Percentiles rank a stretch among this genome's conserved stretches.
Evolutionary conservation across 1,140 invertebrate species (phyloP).

Genomic region (Procambarus virginalis): DNA sequence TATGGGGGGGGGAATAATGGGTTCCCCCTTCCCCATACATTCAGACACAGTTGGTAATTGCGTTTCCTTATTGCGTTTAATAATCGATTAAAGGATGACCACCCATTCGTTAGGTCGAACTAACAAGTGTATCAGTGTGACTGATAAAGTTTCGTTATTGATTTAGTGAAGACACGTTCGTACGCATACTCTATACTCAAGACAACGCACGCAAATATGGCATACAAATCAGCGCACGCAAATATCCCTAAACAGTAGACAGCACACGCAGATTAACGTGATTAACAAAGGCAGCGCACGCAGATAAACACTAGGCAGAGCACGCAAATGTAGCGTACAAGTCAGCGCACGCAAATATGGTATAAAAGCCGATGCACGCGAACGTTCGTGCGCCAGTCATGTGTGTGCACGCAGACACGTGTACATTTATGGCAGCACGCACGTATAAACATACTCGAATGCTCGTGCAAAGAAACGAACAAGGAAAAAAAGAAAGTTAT

Average conservation of each 20-base stretch:
- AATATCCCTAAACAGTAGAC: too few species aligned
- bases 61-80: not conserved
- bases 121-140: not conserved
- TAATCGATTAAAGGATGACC: not conserved
- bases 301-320: too few species aligned
- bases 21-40: too few species aligned
- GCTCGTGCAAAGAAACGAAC: not conserved
- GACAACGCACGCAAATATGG: not conserved
- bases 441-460: not conserved
- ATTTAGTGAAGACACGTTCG: too few species aligned
- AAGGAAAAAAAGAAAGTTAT: not conserved
- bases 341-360: not conserved
- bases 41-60: not conserved
- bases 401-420: not conserved
- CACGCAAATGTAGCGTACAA: not conserved
- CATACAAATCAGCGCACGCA: not conserved
- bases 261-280: too few species aligned
- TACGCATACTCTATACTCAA: too few species aligned
- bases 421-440: too few species aligned
- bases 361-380: not conserved
- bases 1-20: too few species aligned
- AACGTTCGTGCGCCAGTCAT: not conserved
- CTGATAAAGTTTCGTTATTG: not conserved
- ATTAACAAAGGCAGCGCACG: too few species aligned
- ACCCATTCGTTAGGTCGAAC: not conserved